phyloP scores from a whole-genome alignment of 1,140 invertebrate species.

The Diorhabda elongata region DNA sequence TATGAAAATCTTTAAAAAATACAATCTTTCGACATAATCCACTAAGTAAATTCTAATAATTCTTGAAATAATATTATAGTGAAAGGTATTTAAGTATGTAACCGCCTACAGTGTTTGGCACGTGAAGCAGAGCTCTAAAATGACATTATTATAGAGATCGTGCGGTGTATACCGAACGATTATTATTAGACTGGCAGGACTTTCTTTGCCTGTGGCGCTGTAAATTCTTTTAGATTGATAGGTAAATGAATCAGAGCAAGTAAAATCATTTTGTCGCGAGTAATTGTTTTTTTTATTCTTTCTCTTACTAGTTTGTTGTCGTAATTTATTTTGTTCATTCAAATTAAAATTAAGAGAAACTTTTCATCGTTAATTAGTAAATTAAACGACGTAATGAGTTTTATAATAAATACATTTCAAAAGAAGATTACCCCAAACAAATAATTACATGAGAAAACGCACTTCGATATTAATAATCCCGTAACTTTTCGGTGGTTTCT shows the following conservation, averaged over 20 bases:
- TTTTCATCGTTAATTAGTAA: too few species aligned
- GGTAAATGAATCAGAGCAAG: slow-evolving; percentile 21
- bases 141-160: slow-evolving; percentile 36
- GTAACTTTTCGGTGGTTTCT: too few species aligned
- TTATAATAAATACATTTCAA: too few species aligned
- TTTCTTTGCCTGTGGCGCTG: slow-evolving; percentile 33
- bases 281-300: background rate
- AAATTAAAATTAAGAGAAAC: too few species aligned
- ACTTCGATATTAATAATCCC: too few species aligned
- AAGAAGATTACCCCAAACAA: too few species aligned
- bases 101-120: slow-evolving; percentile 32
- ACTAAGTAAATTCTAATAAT: background rate
- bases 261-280: slow-evolving; percentile 21
- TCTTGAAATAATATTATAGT: slow-evolving; percentile 24
- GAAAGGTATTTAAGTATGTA: slow-evolving; percentile 27
- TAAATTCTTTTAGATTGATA: slow-evolving; percentile 13
- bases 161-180: slow-evolving; percentile 34
- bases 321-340: background rate
- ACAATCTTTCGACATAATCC: too few species aligned
- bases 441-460: too few species aligned
- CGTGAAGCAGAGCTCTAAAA: slow-evolving; percentile 32
- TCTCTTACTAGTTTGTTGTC: background rate
- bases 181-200: slow-evolving; percentile 32
- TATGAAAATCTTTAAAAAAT: too few species aligned
- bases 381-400: too few species aligned